A percentile compares a stretch with the other conserved stretches of the same genome.
Conservation (phyloP, 1,140 invertebrate genomes). For the Adelges cooleyi region DNA sequence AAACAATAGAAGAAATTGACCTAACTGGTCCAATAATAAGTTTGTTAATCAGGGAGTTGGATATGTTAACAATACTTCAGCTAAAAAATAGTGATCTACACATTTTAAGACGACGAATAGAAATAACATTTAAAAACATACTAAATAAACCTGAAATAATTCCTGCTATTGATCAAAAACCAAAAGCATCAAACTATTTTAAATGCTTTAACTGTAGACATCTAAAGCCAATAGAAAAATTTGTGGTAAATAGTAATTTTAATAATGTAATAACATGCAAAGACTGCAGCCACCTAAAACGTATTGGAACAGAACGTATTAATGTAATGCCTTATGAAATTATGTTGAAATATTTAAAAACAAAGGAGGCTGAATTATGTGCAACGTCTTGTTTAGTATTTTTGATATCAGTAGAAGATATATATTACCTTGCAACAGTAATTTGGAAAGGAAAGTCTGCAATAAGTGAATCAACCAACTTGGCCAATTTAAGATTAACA, state of each 20-base stretch:
- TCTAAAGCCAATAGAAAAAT: slow-evolving; percentile 26
- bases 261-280: slow-evolving; percentile 29
- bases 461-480: slow-evolving; percentile 47
- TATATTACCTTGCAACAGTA: slow-evolving; percentile 51
- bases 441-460: slow-evolving; percentile 56
- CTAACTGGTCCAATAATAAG: slow-evolving; percentile 43
- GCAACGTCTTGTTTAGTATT: slow-evolving; percentile 28
- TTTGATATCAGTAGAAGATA: slow-evolving; percentile 38
- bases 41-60: slow-evolving; percentile 51
- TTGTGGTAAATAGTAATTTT: slow-evolving; percentile 22
- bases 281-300: slow-evolving; percentile 29
- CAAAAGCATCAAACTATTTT: background rate
- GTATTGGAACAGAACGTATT: slow-evolving; percentile 30
- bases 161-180: slow-evolving; percentile 12
- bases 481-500: slow-evolving; percentile 45
- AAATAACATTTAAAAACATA: slow-evolving; percentile 30
- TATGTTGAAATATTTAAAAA: slow-evolving; percentile 30
- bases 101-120: slow-evolving; percentile 47
- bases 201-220: slow-evolving; percentile 29
- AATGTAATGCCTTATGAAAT: slow-evolving; percentile 30
- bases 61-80: slow-evolving; percentile 43
- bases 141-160: slow-evolving; percentile 31
- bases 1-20: slow-evolving; percentile 41
- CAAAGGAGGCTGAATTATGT: slow-evolving; percentile 27
- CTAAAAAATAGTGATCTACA: slow-evolving; percentile 41